These are phyloP conservation scores for Lepisosteus oculatus DNA, from an alignment of 2,113 vertebrate species.

Conservation along the genomic window DNA sequence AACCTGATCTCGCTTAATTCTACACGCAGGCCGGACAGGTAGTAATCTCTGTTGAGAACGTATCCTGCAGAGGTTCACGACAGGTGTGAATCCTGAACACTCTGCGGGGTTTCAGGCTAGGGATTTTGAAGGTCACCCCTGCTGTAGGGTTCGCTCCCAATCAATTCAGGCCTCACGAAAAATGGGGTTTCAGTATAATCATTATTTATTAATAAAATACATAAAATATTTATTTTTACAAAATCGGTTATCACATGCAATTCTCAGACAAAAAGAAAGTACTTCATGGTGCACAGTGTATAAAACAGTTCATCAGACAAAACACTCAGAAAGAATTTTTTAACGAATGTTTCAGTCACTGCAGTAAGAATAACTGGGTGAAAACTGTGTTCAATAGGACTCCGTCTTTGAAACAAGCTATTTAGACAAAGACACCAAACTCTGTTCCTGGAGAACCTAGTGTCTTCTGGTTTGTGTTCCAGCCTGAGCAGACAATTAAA, in stretches of 20 bases:
- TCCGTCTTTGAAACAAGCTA: no score
- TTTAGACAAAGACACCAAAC: no score
- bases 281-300: neutral
- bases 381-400: neutral
- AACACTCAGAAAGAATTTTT: neutral
- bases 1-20: no score
- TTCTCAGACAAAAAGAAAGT: slow-evolving; percentile 6
- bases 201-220: slow-evolving; percentile 23
- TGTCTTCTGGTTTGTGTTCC: no score
- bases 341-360: neutral
- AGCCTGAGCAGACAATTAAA: no score
- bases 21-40: no score
- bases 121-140: no score
- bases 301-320: neutral
- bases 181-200: slow-evolving; percentile 1
- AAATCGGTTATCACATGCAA: slow-evolving; percentile 4
- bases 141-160: no score
- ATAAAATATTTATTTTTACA: slow-evolving; percentile 16
- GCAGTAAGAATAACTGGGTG: neutral
- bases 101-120: no score
- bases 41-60: neutral
- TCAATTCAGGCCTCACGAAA: neutral
- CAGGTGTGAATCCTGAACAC: no score
- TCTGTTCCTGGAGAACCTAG: no score
- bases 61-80: neutral